These are phyloP conservation scores for Balanococcus diminutus DNA, from an alignment of 2,888 invertebrate species.

Conservation along the genomic window DNA sequence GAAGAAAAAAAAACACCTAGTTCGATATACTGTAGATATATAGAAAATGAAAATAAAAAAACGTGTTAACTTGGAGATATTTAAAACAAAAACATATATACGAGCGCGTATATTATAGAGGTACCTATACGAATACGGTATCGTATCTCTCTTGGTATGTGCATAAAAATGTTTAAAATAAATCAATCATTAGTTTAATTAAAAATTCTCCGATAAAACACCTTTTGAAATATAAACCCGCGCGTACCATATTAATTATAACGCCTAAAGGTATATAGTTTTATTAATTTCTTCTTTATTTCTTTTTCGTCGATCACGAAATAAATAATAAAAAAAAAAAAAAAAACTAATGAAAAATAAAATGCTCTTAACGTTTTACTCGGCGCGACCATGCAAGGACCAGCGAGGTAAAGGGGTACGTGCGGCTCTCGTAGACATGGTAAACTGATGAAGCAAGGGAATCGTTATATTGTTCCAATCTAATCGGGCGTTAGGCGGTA, in stretches of 20 bases:
- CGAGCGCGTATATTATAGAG: background rate
- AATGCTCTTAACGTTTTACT: conserved; percentile 33
- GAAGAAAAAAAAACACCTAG: background rate
- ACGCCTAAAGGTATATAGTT: conserved; percentile 43
- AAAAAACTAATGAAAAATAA: conserved; percentile 45
- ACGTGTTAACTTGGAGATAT: conserved; percentile 31
- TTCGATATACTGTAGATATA: background rate
- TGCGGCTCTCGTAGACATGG: background rate
- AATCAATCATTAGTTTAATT: conserved; percentile 51
- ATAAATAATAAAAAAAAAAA: conserved; percentile 34
- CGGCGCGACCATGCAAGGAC: no score
- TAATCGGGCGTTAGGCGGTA: conserved; percentile 43
- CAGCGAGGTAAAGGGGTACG: conserved; percentile 4
- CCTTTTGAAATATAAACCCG: conserved; percentile 43
- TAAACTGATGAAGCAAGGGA: conserved; percentile 17
- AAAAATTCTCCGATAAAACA: conserved; percentile 53
- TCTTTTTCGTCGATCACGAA: conserved; percentile 45
- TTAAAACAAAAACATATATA: conserved; percentile 28
- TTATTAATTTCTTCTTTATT: conserved; percentile 50
- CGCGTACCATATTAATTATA: conserved; percentile 46
- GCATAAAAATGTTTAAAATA: conserved; percentile 50
- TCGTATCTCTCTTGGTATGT: no score
- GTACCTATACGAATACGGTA: no score
- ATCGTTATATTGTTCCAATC: conserved; percentile 42
- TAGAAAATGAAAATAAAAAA: background rate